Base-by-base conservation (phyloP, 2,888 invertebrate genomes). In the Camponotus fellah region DNA sequence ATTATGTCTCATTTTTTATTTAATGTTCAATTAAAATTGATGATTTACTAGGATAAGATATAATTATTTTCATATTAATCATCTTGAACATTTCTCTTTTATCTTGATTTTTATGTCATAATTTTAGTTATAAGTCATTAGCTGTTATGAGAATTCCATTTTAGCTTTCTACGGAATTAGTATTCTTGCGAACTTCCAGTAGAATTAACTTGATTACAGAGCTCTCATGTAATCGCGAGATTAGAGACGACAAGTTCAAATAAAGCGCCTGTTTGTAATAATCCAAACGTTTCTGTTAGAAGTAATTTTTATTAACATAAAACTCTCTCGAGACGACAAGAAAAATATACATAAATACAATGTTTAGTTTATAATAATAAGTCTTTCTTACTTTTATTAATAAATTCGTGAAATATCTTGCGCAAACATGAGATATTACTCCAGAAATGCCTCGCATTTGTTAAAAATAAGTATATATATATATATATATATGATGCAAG, bases 181-280 rank as follows among this genome's bases (percentile, higher is more conserved):
- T 69, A 79, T 68, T 69, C 79, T 49, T 62, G 8, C 21, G 12
- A 60, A 69, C 26, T 21, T 17, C n/a, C 60, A 37, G 14, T 62
- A 37, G 58, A 79, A 71, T 69, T 79, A 79, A 79, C 46, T 80
- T 21, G n/a, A 79, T 79, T 80, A 71, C 37, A 69, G 37, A 8
- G 5, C 37, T n/a, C 21, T 46, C 46, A 37, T 79, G 17, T 62
- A 60, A 60, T 80, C 37, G 26, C n/a, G 10, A 80, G 17, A 71
- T 79, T 71, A 79, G 34, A 79, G 34, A 71, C 46, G 46, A 37
- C 37, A n/a, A 14, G 2, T 62, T 49, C 37, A 69, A 68, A 79
- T 60, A 69, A 79, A 34, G 14, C n/a, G 32, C 34, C 2, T 9
- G 14, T 69, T 60, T 17, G 21, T 60, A 49, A 62, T 79, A 79